Evolutionary conservation across 2,888 invertebrate genomes (phyloP).

Genomic region (Ochlodes sylvanus): DNA sequence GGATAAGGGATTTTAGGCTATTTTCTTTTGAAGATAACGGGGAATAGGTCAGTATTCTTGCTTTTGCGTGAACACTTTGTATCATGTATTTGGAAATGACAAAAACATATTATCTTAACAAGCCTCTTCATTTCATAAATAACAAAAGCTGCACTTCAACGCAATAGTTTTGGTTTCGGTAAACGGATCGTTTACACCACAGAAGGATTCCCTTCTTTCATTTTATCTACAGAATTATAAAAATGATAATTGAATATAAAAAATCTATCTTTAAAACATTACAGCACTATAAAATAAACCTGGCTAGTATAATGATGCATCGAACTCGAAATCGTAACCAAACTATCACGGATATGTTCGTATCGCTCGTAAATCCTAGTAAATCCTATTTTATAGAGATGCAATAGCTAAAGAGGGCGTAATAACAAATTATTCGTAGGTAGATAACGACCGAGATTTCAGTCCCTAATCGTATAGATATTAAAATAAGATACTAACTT

Average conservation of each 20-base stretch:
- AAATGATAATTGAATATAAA: not conserved
- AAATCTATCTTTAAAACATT: slow-evolving; percentile 19
- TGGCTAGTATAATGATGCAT: slow-evolving; percentile 19
- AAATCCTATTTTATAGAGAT: slow-evolving; percentile 45
- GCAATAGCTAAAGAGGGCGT: slow-evolving; percentile 47
- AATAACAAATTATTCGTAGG: slow-evolving; percentile 46
- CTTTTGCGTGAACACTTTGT: too few relatives aligned
- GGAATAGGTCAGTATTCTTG: too few relatives aligned
- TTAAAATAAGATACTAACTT: slow-evolving; percentile 23
- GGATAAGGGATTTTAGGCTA: too few relatives aligned
- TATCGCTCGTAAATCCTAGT: slow-evolving; percentile 45
- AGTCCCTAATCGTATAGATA: slow-evolving; percentile 34
- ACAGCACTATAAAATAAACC: slow-evolving; percentile 21
- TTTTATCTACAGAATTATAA: not conserved
- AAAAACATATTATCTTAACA: too few relatives aligned
- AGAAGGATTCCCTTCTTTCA: too few relatives aligned
- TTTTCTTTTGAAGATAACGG: too few relatives aligned
- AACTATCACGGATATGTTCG: slow-evolving; percentile 41
- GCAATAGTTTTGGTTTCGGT: too few relatives aligned
- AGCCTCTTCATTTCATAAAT: too few relatives aligned
- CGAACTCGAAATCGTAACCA: slow-evolving; percentile 29
- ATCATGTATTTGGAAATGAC: too few relatives aligned
- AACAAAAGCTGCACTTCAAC: too few relatives aligned
- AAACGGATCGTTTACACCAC: too few relatives aligned
- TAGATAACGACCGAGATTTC: slow-evolving; percentile 34